Conservation (phyloP, 2,888 invertebrate species). For the Pteria penguin region DNA sequence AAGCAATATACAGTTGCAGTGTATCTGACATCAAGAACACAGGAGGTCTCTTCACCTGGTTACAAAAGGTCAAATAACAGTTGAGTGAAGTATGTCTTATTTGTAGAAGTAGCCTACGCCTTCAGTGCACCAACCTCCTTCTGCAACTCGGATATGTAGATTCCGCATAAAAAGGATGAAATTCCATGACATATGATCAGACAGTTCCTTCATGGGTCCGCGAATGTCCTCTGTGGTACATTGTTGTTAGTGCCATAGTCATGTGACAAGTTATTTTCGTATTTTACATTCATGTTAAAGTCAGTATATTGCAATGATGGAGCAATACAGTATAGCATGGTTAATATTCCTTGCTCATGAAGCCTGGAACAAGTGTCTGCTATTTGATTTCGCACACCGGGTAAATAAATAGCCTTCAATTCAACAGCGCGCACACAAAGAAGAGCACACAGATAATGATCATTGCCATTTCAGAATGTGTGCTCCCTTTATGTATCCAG, state of each 20-base stretch:
- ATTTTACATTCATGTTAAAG: no score
- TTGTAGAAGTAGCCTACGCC: conserved; percentile 22
- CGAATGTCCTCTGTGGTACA: no score
- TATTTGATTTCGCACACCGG: neutral
- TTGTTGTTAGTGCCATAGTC: no score
- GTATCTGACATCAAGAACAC: conserved; percentile 1
- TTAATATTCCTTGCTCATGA: neutral
- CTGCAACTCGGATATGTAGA: neutral
- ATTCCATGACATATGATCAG: conserved; percentile 16
- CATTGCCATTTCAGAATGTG: neutral
- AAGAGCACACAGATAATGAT: neutral
- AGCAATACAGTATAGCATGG: neutral
- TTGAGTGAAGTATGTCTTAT: neutral
- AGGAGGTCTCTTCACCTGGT: neutral
- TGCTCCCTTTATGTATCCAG: neutral
- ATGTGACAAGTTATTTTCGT: no score
- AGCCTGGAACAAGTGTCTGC: neutral
- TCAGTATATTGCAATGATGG: neutral
- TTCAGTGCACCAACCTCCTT: neutral
- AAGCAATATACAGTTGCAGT: conserved; percentile 11
- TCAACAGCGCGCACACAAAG: neutral
- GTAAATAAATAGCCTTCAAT: neutral
- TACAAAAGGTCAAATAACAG: conserved; percentile 13
- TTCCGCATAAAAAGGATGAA: conserved; percentile 17
- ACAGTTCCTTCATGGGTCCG: neutral